A percentile compares a stretch with the other conserved stretches of the same genome.
Conservation (phyloP, 2,113 vertebrate species). For the Anolis sagrei region DNA sequence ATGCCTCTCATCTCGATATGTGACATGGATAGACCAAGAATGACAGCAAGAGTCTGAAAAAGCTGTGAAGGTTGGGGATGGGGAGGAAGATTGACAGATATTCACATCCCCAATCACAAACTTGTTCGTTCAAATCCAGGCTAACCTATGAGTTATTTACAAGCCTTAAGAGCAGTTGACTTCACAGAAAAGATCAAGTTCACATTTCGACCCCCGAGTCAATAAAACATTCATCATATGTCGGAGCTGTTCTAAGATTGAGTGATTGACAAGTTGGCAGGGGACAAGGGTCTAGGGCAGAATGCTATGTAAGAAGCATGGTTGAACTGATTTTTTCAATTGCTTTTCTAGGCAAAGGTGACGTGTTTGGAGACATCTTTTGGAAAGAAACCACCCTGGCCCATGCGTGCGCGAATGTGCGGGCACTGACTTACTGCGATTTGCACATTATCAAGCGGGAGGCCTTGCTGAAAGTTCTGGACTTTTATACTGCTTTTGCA, state of each 20-base stretch:
- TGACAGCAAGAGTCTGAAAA: too few relatives aligned
- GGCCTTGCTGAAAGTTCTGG: conserved; percentile 93
- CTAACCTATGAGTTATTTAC: neutral
- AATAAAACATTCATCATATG: conserved; percentile 28
- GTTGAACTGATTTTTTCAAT: conserved; percentile 24
- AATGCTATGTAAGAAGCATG: neutral
- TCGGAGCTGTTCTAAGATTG: neutral
- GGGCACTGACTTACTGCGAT: conserved; percentile 95
- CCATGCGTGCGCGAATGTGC: conserved; percentile 92
- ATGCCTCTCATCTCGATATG: too few relatives aligned
- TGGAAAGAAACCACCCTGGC: conserved; percentile 96
- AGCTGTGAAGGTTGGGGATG: too few relatives aligned
- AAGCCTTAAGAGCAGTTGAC: neutral
- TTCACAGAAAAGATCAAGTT: neutral
- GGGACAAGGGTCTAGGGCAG: neutral
- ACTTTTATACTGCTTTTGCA: conserved; percentile 95
- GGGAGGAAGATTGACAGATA: too few relatives aligned
- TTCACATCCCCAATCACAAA: neutral
- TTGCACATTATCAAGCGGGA: conserved; percentile 95
- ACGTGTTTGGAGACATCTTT: conserved; percentile 97
- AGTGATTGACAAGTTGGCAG: neutral
- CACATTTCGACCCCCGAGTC: neutral
- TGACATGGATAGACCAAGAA: too few relatives aligned
- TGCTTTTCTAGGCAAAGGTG: conserved; percentile 89
- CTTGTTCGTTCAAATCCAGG: neutral